These are phyloP conservation scores for Cnemophilus loriae DNA, from an alignment of 2,113 vertebrate species.

Conservation along the genomic window DNA sequence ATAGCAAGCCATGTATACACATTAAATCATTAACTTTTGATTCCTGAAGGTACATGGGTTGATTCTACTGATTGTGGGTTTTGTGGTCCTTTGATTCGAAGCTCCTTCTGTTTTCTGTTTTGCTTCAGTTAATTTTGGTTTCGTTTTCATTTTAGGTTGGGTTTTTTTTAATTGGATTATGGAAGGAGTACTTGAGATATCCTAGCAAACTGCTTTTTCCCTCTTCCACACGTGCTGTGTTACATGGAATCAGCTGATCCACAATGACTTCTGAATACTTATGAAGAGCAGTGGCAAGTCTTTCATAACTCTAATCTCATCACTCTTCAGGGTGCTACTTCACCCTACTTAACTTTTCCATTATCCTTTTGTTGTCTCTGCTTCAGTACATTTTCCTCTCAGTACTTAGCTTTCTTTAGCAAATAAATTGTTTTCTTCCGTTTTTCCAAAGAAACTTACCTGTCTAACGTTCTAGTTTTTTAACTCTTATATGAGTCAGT, in stretches of 20 bases:
- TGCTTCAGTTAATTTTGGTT: not conserved
- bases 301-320: not conserved
- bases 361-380: not conserved
- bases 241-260: not conserved
- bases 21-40: not conserved
- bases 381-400: not conserved
- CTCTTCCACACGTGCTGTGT: not conserved
- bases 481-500: not conserved
- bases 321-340: not conserved
- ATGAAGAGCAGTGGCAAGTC: not conserved
- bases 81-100: not conserved
- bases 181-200: not conserved
- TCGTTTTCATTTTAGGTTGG: not conserved
- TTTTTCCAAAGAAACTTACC: not conserved
- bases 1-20: not conserved
- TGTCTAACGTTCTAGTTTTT: not conserved
- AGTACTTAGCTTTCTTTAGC: not conserved
- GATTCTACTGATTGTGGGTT: not conserved
- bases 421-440: not conserved
- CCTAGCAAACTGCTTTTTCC: not conserved
- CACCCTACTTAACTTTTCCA: not conserved
- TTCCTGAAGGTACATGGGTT: not conserved
- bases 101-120: not conserved
- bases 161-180: not conserved
- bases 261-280: not conserved